phyloP scores from a whole-genome alignment of 2,797 vertebrate species.

The Austrolebias charrua region DNA sequence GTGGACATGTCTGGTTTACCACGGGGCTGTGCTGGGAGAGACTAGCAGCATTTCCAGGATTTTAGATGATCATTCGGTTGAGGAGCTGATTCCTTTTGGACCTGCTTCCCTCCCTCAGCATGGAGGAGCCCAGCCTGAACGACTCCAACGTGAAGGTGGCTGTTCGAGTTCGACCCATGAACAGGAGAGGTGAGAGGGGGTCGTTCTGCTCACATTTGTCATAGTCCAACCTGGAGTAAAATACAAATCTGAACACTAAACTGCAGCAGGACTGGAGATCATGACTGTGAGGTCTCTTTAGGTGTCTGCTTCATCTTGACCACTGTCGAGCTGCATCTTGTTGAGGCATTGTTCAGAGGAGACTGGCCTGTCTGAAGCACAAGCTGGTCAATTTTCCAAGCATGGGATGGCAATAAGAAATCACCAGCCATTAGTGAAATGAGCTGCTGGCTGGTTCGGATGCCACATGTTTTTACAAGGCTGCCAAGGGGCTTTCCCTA shows the following conservation, averaged over 20 bases:
- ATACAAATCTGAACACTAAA: neutral
- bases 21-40: conserved; percentile 54
- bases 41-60: conserved; percentile 60
- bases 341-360: conserved; percentile 9
- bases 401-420: conserved; percentile 51
- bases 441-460: conserved; percentile 45
- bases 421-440: conserved; percentile 63
- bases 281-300: neutral
- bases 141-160: conserved; percentile 97
- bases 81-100: conserved; percentile 61
- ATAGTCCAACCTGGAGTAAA: neutral
- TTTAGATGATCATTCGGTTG: conserved; percentile 59
- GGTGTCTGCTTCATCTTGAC: neutral
- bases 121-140: conserved; percentile 83
- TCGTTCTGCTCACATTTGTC: conserved; percentile 3
- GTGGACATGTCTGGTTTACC: conserved; percentile 59
- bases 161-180: conserved; percentile 94
- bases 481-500: conserved; percentile 42
- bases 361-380: conserved; percentile 8
- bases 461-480: conserved; percentile 51
- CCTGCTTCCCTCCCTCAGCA: conserved; percentile 54
- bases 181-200: conserved; percentile 89
- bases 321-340: neutral
- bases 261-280: neutral
- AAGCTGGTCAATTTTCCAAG: conserved; percentile 28